Evolutionary conservation across 2,888 invertebrate species (phyloP).

Genomic region (Cerceris ruficornis): DNA sequence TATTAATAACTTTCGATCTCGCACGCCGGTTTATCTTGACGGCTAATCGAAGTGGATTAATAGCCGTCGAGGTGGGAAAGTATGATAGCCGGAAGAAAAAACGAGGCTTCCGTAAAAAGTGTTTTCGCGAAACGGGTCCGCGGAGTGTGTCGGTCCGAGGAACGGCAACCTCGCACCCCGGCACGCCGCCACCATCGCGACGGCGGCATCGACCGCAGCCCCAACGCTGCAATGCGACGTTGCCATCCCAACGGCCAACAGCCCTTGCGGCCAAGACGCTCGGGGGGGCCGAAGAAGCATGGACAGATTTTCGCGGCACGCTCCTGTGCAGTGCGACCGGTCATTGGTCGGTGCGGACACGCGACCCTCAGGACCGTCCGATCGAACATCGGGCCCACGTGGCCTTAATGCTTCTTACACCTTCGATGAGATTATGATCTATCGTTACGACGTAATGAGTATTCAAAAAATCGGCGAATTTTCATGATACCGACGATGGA

Average conservation of each 20-base stretch:
- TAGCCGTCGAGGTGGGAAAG: constrained; percentile 39
- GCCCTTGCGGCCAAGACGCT: constrained; percentile 73
- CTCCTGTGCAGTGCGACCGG: constrained; percentile 54
- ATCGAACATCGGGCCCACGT: constrained; percentile 19
- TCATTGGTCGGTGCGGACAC: constrained; percentile 58
- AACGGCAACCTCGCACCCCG: constrained; percentile 65
- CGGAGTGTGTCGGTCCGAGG: constrained; percentile 40
- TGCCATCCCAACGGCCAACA: constrained; percentile 82
- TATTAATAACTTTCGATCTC: constrained; percentile 55
- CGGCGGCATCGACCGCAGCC: constrained; percentile 81
- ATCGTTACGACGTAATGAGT: constrained; percentile 5
- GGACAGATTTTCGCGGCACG: constrained; percentile 61
- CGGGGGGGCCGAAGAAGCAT: constrained; percentile 32
- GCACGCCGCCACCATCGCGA: constrained; percentile 66
- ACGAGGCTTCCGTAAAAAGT: constrained; percentile 1
- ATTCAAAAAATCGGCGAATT: background rate
- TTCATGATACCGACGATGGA: background rate
- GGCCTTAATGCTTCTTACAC: background rate
- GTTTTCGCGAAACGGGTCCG: background rate
- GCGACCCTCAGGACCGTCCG: constrained; percentile 45
- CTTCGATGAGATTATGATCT: background rate
- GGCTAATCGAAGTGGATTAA: constrained; percentile 12
- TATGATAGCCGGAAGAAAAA: constrained; percentile 4
- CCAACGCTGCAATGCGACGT: constrained; percentile 82
- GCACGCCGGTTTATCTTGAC: constrained; percentile 21